Conservation (phyloP, 2,888 invertebrate species). For the Anorthoa munda region DNA sequence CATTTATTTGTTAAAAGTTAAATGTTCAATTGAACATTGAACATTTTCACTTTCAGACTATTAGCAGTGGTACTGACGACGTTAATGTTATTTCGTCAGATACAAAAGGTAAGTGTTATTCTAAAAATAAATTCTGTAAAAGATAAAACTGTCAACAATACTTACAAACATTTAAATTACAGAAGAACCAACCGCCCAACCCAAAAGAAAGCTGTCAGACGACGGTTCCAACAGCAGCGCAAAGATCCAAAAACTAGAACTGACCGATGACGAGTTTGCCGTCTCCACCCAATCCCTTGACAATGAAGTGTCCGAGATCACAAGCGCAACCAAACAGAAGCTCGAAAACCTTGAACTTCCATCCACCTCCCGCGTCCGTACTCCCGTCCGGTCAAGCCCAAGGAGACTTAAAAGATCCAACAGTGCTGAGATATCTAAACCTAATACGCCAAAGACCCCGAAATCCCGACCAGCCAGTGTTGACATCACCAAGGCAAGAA, state of each 20-base stretch:
- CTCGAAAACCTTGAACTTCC: conserved; percentile 75
- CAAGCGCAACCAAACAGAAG: conserved; percentile 74
- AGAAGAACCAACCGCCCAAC: conserved; percentile 73
- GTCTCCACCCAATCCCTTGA: conserved; percentile 81
- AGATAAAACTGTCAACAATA: not conserved
- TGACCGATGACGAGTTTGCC: conserved; percentile 72
- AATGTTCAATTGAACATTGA: not conserved
- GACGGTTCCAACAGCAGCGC: conserved; percentile 74
- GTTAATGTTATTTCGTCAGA: conserved; percentile 50
- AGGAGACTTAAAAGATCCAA: conserved; percentile 84
- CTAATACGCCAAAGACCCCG: conserved; percentile 83
- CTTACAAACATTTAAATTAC: conserved; percentile 59
- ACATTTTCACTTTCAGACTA: conserved; percentile 48
- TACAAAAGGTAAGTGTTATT: conserved; percentile 69
- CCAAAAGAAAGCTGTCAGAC: conserved; percentile 84
- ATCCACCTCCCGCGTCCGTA: conserved; percentile 80
- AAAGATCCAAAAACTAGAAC: conserved; percentile 83
- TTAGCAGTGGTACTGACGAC: conserved; percentile 62
- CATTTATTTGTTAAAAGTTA: too few species aligned
- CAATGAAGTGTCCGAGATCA: conserved; percentile 84
- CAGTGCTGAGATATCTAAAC: conserved; percentile 80
- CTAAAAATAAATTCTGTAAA: not conserved
- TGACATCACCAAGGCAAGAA: conserved; percentile 77
- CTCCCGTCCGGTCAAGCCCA: conserved; percentile 82
- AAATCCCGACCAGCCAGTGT: conserved; percentile 84